Percentiles rank a stretch among this genome's conserved stretches.
Evolutionary conservation across 2,113 vertebrate species (phyloP).

Genomic region (Copsychus sechellarum): DNA sequence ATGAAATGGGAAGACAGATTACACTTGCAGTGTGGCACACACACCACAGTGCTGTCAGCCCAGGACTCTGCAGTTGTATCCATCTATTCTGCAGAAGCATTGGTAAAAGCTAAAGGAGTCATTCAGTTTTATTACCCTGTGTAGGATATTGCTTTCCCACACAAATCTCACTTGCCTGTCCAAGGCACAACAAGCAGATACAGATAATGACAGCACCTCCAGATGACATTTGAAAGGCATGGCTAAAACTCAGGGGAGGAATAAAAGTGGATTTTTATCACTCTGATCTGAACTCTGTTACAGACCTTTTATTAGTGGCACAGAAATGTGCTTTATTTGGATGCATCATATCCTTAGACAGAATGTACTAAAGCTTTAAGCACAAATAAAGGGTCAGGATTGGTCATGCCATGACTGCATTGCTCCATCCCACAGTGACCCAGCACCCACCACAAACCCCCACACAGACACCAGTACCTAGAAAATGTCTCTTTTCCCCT

Average conservation of each 20-base stretch:
- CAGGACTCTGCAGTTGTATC: rapidly evolving
- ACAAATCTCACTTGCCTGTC: neutral
- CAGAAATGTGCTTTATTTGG: neutral
- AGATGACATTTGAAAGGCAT: neutral
- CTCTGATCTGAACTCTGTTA: neutral
- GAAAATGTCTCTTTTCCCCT: neutral
- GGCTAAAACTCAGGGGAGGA: neutral
- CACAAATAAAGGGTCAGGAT: neutral
- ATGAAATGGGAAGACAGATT: neutral
- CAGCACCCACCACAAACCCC: rapidly evolving
- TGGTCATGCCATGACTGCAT: neutral
- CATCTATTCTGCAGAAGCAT: neutral
- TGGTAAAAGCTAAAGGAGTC: neutral
- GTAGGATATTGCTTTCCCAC: neutral
- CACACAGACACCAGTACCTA: neutral
- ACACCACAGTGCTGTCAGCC: neutral
- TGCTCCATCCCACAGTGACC: neutral
- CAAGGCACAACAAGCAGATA: neutral
- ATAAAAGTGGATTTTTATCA: neutral
- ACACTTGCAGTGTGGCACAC: neutral
- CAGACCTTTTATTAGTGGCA: neutral
- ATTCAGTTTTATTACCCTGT: neutral
- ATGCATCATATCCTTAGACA: neutral
- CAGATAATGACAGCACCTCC: neutral
- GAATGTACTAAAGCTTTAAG: neutral